Base-by-base conservation (phyloP, 2,888 invertebrate genomes). In the Mimachlamys varia region DNA sequence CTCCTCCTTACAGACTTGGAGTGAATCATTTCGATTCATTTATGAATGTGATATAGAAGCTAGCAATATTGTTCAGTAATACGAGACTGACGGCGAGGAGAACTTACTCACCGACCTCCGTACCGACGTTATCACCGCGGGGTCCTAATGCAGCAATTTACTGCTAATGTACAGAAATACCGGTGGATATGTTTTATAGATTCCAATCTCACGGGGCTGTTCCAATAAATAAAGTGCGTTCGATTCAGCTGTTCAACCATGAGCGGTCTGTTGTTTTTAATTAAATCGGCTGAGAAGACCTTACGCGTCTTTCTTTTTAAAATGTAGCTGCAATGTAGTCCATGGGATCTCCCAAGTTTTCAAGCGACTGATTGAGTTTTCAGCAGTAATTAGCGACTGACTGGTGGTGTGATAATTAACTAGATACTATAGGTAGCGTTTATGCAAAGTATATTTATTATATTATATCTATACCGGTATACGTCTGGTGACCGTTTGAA, bases 151-250 rank as follows among this genome's bases (percentile, higher is more conserved):
- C 27, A 76, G 13, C 33, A 76, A 27, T 76, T 33, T 33, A 12
- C 76, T 33, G 33, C 33, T 76, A 76, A 76, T 76, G 76, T 76
- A 76, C 27, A 76, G 76, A 76, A 33, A 76, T 76, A 76, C 76
- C 76, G 33, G 76, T 76, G 27, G 76, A 10, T 44, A 44, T 44
- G 44, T 33, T 76, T 76, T 76, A 76, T 76, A 76, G 76, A 76
- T 76, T 76, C 33, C 33, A 76, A 76, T 76, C 76, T 76, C 10
- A 33, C 33, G 27, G 27, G 33, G 13, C 33, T 76, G 7, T 76
- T 27, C 27, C 33, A 76, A 76, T 76, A 33, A 76, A 76, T 76
- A 76, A 76, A 33, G 76, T 76, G 22, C 17, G 4, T 76, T 76
- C 33, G 12, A 12, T 76, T 33, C 76, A 33, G 76, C 76, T 76